phyloP scores from a whole-genome alignment of 2,797 vertebrate genomes.

The Poecilia gillii region DNA sequence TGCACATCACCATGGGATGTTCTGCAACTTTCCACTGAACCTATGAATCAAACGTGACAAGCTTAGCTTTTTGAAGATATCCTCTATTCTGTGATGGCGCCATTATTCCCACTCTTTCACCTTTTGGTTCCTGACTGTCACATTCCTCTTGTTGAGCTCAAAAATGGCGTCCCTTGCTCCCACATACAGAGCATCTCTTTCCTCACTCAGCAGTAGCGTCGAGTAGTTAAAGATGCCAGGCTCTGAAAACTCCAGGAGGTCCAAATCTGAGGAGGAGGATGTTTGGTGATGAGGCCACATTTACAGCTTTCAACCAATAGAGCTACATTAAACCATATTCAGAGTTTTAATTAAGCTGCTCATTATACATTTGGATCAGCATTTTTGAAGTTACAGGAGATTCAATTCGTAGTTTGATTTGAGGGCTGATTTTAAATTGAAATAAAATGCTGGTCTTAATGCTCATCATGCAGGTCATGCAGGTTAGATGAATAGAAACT shows the following conservation, averaged over 20 bases:
- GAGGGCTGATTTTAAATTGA: background rate
- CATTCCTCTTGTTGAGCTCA: conserved; percentile 85
- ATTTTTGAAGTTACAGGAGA: background rate
- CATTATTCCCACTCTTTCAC: conserved; percentile 62
- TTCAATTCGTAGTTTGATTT: background rate
- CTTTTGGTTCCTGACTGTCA: conserved; percentile 88
- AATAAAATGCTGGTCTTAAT: background rate
- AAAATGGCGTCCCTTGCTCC: conserved; percentile 94
- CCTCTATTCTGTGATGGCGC: background rate
- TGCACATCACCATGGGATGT: conserved; percentile 84
- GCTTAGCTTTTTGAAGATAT: background rate
- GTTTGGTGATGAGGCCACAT: background rate
- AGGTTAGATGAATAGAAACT: background rate
- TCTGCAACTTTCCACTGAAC: conserved; percentile 89
- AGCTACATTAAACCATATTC: background rate
- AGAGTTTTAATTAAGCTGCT: too few species aligned
- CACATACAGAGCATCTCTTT: conserved; percentile 86
- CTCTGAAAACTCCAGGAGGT: conserved; percentile 88
- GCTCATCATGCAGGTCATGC: background rate
- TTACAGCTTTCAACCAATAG: background rate
- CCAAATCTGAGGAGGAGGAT: conserved; percentile 81
- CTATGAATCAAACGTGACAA: conserved; percentile 66
- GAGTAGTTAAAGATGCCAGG: conserved; percentile 92
- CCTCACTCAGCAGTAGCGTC: conserved; percentile 88
- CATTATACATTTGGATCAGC: background rate